phyloP scores from a whole-genome alignment of 2,113 vertebrate genomes.

The Rhinichthys klamathensis region DNA sequence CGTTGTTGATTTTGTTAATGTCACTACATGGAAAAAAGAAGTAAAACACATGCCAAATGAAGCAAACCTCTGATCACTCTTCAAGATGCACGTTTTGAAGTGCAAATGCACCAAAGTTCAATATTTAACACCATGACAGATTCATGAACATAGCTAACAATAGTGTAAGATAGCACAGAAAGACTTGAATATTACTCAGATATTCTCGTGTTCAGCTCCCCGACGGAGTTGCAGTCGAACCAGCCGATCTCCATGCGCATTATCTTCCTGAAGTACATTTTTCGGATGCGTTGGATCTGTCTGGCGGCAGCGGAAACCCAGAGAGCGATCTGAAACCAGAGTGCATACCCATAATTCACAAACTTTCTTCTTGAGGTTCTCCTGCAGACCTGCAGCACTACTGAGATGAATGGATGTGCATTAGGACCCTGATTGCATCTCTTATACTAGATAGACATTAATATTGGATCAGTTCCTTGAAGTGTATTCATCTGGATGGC shows the following conservation, averaged over 20 bases:
- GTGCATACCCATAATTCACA: not conserved
- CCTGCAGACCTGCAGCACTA: not conserved
- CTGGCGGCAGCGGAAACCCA: constrained; percentile 75
- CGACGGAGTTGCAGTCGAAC: constrained; percentile 80
- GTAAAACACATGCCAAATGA: not conserved
- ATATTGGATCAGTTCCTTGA: not conserved
- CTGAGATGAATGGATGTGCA: not conserved
- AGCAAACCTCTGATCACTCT: not conserved
- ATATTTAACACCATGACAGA: constrained; percentile 9
- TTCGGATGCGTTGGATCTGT: constrained; percentile 73
- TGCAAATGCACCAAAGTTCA: too few species aligned
- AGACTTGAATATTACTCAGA: constrained; percentile 71
- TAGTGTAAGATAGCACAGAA: not conserved
- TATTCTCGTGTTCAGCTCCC: constrained; percentile 80
- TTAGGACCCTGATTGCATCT: not conserved
- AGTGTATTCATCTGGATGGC: not conserved
- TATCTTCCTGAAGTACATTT: constrained; percentile 75
- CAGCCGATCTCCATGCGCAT: constrained; percentile 82
- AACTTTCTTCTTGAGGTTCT: not conserved
- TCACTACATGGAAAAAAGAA: constrained; percentile 65
- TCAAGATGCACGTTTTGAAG: not conserved
- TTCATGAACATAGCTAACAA: not conserved
- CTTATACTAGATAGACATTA: not conserved
- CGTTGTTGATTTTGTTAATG: constrained; percentile 79
- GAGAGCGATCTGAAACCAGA: constrained; percentile 67